Percentiles rank a stretch among this genome's conserved stretches.
Conservation (phyloP, 1,140 invertebrate genomes). For the Drosophila subpulchrella region DNA sequence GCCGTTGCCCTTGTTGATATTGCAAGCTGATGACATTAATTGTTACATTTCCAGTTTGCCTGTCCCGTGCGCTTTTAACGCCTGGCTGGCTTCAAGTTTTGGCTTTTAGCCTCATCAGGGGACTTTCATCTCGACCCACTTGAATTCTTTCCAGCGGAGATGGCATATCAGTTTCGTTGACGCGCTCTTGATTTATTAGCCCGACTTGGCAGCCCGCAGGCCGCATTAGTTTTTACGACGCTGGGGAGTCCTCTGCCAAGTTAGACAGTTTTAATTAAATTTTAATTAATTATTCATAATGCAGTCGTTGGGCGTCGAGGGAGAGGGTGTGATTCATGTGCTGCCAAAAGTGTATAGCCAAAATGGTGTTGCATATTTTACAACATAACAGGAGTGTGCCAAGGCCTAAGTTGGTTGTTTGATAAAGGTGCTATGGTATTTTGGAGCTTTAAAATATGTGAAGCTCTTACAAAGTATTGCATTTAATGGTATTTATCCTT, state of each 20-base stretch:
- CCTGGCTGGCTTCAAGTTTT: slow-evolving; percentile 36
- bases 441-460: not conserved
- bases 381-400: not conserved
- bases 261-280: slow-evolving; percentile 77
- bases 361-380: slow-evolving; percentile 68
- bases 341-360: slow-evolving; percentile 62
- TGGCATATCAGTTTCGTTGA: slow-evolving; percentile 54
- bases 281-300: slow-evolving; percentile 73
- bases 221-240: slow-evolving; percentile 39
- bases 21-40: slow-evolving; percentile 74
- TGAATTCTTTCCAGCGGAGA: not conserved
- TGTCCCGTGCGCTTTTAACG: slow-evolving; percentile 39
- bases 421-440: slow-evolving; percentile 1
- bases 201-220: slow-evolving; percentile 14
- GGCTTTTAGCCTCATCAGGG: slow-evolving; percentile 23
- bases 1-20: slow-evolving; percentile 43
- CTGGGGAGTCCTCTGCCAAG: slow-evolving; percentile 25
- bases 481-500: not conserved
- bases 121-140: slow-evolving; percentile 2
- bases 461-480: not conserved
- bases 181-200: slow-evolving; percentile 68
- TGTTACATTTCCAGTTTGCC: slow-evolving; percentile 64
- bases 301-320: slow-evolving; percentile 3
- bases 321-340: slow-evolving; percentile 25
- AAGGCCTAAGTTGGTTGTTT: not conserved